phyloP scores from a whole-genome alignment of 2,113 vertebrate species.

The Agelaius tricolor region DNA sequence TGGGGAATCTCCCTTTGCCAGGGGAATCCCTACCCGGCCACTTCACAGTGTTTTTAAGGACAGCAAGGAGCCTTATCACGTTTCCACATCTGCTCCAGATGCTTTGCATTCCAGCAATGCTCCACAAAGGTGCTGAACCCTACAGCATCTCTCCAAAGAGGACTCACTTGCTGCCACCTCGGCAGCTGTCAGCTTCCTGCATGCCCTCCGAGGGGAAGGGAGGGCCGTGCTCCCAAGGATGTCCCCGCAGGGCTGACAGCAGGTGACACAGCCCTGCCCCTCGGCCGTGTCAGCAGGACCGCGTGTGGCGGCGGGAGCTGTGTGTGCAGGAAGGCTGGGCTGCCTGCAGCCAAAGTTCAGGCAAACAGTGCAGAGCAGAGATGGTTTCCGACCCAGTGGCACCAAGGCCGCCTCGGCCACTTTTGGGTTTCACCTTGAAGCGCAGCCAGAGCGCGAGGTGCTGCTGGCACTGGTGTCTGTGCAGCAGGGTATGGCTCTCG shows the following conservation, averaged over 20 bases:
- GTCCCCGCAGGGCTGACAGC: background rate
- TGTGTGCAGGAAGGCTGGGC: background rate
- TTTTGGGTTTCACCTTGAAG: constrained; percentile 57
- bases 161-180: background rate
- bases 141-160: background rate
- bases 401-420: background rate
- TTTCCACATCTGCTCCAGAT: constrained; percentile 40
- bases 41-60: constrained; percentile 53
- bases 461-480: background rate
- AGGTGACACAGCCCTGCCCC: constrained; percentile 58
- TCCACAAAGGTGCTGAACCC: background rate
- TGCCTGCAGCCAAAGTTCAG: background rate
- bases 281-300: background rate
- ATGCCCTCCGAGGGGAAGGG: background rate
- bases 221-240: background rate
- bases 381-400: background rate
- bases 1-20: background rate
- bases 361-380: background rate
- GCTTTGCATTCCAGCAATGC: constrained; percentile 30
- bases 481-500: background rate
- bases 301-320: rapidly evolving
- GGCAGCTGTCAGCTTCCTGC: background rate
- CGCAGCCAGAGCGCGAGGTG: background rate
- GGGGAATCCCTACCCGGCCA: constrained; percentile 41
- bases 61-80: background rate